phyloP scores from a whole-genome alignment of 2,797 vertebrate species.

The Hapalemur alaotrensis region DNA sequence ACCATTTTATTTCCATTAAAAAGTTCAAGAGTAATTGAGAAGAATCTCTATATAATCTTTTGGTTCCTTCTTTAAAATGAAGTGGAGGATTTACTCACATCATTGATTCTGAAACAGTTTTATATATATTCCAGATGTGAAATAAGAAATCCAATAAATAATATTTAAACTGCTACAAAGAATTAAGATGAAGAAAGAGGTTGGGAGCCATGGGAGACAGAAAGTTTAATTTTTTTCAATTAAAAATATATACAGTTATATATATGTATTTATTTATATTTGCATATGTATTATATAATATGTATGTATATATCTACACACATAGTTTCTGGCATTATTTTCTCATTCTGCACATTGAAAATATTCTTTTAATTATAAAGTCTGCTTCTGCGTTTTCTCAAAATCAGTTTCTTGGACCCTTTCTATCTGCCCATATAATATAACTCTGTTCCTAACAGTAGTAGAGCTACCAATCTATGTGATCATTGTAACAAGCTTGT shows the following conservation, averaged over 20 bases:
- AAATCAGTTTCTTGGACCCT: not conserved
- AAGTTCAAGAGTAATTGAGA: not conserved
- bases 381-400: not conserved
- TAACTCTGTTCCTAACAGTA: not conserved
- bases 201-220: rapidly evolving
- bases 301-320: not conserved
- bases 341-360: not conserved
- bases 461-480: not conserved
- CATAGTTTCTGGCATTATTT: not conserved
- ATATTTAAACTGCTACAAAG: not conserved
- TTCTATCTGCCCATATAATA: not conserved
- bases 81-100: not conserved
- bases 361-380: not conserved
- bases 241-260: not conserved
- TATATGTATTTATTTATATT: not conserved
- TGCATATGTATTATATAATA: no score
- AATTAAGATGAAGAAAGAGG: not conserved
- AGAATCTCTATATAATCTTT: not conserved
- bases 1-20: not conserved
- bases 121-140: not conserved
- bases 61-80: not conserved
- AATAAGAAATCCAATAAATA: not conserved
- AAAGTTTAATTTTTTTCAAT: not conserved
- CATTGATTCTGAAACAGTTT: not conserved
- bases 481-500: not conserved